Conservation (phyloP, 2,113 vertebrate species). For the Opisthocomus hoazin region DNA sequence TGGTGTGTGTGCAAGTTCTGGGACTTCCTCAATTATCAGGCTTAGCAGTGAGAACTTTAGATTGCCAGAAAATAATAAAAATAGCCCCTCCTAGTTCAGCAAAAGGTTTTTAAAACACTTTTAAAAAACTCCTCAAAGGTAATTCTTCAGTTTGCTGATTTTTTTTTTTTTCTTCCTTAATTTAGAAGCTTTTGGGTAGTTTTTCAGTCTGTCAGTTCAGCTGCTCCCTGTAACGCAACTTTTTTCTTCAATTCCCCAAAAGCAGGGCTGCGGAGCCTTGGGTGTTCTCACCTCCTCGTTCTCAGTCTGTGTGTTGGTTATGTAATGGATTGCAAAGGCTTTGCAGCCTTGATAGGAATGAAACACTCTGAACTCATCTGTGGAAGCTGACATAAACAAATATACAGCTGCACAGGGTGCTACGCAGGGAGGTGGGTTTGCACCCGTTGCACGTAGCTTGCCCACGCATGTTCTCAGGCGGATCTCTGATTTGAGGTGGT, state of each 20-base stretch:
- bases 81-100: neutral
- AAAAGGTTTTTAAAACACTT: neutral
- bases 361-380: neutral
- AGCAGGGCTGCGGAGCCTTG: neutral
- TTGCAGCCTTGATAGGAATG: neutral
- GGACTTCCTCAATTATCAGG: neutral
- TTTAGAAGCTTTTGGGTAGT: neutral
- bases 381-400: neutral
- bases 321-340: neutral
- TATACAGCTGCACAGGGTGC: neutral
- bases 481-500: neutral
- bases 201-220: neutral
- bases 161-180: no score
- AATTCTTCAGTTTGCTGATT: neutral
- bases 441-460: neutral
- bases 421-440: neutral
- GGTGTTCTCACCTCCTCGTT: neutral
- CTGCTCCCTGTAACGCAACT: neutral
- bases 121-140: no score
- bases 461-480: fast-evolving
- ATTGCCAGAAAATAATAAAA: neutral
- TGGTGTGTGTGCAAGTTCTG: neutral
- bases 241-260: neutral
- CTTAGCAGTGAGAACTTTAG: neutral
- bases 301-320: fast-evolving